Percentiles rank a stretch among this genome's conserved stretches.
These are phyloP conservation scores for Entomyzon cyanotis DNA, from an alignment of 2,113 vertebrate genomes.

Conservation along the genomic window DNA sequence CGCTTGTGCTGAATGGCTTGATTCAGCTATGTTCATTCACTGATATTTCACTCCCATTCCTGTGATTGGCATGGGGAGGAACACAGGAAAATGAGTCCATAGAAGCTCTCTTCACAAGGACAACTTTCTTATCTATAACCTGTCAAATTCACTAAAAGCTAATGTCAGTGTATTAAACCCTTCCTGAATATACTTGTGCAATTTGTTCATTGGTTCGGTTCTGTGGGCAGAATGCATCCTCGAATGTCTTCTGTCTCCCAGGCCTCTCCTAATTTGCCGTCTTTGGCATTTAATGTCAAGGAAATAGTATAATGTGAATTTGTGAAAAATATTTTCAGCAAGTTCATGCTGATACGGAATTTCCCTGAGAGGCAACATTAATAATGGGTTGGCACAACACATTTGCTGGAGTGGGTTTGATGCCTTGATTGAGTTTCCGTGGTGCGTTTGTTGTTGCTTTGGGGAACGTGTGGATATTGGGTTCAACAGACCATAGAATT, in stretches of 20 bases:
- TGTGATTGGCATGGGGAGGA: slow-evolving; percentile 65
- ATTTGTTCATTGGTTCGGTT: not conserved
- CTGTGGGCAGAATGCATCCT: not conserved
- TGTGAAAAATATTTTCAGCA: slow-evolving; percentile 62
- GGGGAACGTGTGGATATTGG: slow-evolving; percentile 65
- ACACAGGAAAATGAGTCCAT: slow-evolving; percentile 57
- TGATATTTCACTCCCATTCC: slow-evolving; percentile 54
- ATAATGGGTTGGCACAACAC: slow-evolving; percentile 69
- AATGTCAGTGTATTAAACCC: slow-evolving; percentile 51
- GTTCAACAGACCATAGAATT: slow-evolving; percentile 70
- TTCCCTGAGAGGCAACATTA: slow-evolving; percentile 72
- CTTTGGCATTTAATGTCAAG: slow-evolving; percentile 35
- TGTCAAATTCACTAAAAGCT: slow-evolving; percentile 69
- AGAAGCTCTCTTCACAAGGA: slow-evolving; percentile 44
- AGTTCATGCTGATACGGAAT: slow-evolving; percentile 63
- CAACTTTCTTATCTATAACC: slow-evolving; percentile 69
- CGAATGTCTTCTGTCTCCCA: not conserved
- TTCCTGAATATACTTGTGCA: slow-evolving; percentile 8
- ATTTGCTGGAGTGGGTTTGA: slow-evolving; percentile 71
- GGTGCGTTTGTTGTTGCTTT: slow-evolving; percentile 73
- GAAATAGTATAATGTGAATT: slow-evolving; percentile 38
- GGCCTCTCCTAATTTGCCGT: not conserved
- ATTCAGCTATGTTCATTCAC: slow-evolving; percentile 67
- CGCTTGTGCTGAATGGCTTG: slow-evolving; percentile 73
- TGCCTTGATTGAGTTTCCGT: slow-evolving; percentile 72